phyloP scores from a whole-genome alignment of 2,888 invertebrate genomes.

The Rhingia campestris region DNA sequence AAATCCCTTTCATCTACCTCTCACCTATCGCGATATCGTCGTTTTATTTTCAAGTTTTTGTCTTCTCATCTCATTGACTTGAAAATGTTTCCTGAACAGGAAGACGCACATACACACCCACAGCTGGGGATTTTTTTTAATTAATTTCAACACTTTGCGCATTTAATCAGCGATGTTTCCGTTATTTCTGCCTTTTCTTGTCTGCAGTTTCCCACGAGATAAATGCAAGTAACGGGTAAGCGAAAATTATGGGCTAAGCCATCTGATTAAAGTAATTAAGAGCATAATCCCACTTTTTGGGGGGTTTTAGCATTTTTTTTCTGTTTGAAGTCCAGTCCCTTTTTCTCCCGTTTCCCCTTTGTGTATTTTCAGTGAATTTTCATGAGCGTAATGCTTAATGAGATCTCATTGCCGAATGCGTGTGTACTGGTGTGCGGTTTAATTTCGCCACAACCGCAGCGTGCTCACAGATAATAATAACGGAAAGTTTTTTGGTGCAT shows the following conservation, averaged over 20 bases:
- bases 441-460: slow-evolving; percentile 6
- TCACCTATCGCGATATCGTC: background rate
- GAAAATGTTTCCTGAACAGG: background rate
- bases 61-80: background rate
- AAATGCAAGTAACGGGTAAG: slow-evolving; percentile 57
- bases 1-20: background rate
- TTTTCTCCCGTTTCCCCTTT: slow-evolving; percentile 1
- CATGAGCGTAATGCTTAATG: slow-evolving; percentile 40
- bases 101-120: background rate
- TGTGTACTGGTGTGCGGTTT: slow-evolving; percentile 25
- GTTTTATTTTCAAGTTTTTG: background rate
- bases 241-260: slow-evolving; percentile 55
- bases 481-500: too few species aligned
- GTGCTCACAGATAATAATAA: too few species aligned
- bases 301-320: too few species aligned
- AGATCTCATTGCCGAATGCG: slow-evolving; percentile 14
- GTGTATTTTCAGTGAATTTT: slow-evolving; percentile 39
- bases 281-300: slow-evolving; percentile 46
- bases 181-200: background rate
- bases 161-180: slow-evolving; percentile 57
- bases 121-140: slow-evolving; percentile 49
- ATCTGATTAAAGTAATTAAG: slow-evolving; percentile 69
- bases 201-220: slow-evolving; percentile 27
- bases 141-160: slow-evolving; percentile 59
- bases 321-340: too few species aligned